Percentiles rank a stretch among this genome's conserved stretches.
Conservation (phyloP, 2,888 invertebrate species). For the Meloe dianella region DNA sequence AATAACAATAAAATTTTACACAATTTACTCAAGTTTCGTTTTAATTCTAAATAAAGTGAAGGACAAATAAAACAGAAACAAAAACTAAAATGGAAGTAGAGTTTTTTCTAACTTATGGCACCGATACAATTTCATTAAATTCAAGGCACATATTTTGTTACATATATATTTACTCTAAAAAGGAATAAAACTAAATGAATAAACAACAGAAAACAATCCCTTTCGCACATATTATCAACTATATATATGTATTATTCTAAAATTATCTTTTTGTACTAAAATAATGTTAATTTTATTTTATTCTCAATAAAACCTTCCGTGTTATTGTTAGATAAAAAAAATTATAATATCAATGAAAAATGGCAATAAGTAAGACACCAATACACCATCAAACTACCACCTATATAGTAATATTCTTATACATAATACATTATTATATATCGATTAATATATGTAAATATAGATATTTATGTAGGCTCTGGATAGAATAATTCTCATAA, state of each 20-base stretch:
- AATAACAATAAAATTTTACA: too few species aligned
- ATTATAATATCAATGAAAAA: background rate
- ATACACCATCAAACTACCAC: background rate
- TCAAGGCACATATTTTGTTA: slow-evolving; percentile 5
- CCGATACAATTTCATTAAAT: background rate
- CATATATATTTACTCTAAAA: background rate
- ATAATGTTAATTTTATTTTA: background rate
- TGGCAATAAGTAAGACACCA: slow-evolving; percentile 6
- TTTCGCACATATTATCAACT: background rate
- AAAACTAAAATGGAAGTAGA: background rate
- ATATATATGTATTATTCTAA: background rate
- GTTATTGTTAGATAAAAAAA: background rate
- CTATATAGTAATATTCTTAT: background rate
- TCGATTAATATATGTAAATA: background rate
- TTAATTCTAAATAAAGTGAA: too few species aligned
- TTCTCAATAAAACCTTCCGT: background rate
- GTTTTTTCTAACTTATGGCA: slow-evolving; percentile 3
- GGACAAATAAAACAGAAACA: too few species aligned
- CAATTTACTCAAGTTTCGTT: too few species aligned
- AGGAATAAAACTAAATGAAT: background rate
- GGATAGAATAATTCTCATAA: background rate
- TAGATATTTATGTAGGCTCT: background rate
- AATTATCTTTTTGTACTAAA: background rate
- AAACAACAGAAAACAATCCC: slow-evolving; percentile 5
- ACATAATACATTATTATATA: background rate